Percentiles rank a stretch among this genome's conserved stretches.
Evolutionary conservation across 2,113 vertebrate genomes (phyloP).

Genomic region (Ciconia maguari): DNA sequence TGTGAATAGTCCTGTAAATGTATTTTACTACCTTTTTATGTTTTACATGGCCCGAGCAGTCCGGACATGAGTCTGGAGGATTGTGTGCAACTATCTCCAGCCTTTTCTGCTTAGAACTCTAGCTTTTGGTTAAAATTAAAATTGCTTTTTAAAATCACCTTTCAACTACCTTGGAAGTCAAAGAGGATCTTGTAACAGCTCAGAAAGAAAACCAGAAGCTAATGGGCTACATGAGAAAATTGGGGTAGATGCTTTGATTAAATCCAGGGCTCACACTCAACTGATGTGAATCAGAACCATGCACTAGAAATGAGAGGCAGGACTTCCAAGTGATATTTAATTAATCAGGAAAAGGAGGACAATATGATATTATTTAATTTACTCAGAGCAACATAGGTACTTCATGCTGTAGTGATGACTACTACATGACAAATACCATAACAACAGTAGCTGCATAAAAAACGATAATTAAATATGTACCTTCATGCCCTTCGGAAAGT

Average conservation of each 20-base stretch:
- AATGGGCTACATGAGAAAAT: not conserved
- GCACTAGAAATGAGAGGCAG: slow-evolving; percentile 15
- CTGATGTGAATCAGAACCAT: slow-evolving; percentile 32
- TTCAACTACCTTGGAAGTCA: slow-evolving; percentile 41
- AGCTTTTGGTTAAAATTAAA: slow-evolving; percentile 37
- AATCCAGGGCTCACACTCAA: slow-evolving; percentile 1
- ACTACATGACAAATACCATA: not conserved
- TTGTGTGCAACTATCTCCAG: not conserved
- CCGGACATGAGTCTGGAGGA: not conserved
- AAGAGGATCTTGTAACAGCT: slow-evolving; percentile 38
- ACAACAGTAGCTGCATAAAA: not conserved
- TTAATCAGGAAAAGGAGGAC: slow-evolving; percentile 37
- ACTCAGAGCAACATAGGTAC: not conserved
- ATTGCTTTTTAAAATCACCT: slow-evolving; percentile 29
- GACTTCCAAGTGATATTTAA: slow-evolving; percentile 52
- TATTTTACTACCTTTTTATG: slow-evolving; percentile 6
- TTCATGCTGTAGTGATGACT: not conserved
- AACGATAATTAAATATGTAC: not conserved
- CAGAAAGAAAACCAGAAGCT: not conserved
- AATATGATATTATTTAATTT: not conserved
- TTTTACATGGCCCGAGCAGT: not conserved
- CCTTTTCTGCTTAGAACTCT: not conserved
- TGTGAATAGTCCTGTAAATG: not conserved
- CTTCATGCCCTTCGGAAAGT: not conserved
- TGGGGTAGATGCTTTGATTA: slow-evolving; percentile 34